Base-by-base conservation (phyloP, 2,888 invertebrate genomes). In the Drosophila hamatofila region DNA sequence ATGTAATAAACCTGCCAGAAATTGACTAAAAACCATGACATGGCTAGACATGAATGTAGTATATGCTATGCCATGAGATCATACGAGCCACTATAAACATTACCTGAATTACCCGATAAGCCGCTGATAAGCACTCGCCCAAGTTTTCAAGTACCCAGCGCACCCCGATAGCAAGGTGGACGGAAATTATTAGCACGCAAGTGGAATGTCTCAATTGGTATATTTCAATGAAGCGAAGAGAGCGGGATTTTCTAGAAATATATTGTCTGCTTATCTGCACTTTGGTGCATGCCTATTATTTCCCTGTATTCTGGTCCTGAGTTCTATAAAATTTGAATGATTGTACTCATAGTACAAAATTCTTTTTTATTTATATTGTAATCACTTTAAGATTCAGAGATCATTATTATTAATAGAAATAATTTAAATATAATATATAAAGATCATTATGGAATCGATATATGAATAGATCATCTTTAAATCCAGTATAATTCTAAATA, bases 21-120 rank as follows among this genome's bases (percentile, higher is more conserved):
- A 74, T 66, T 60, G 68, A 52, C 77, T 35, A 58, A 74, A 55
- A 74, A 83, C 66, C 74, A 77, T 83, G 83, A 83, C 88, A 70
- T 55, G 74, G 77, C 83, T 56, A 81, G 67, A 76, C 70, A 59
- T 30, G 30, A 30, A 49, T 48, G 46, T 25, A 48, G 46, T 25
- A 48, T 48, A 48, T 27, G 48, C 12, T 6, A 12, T 57, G 46
- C 33, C 55, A 62, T 80, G 68, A 62, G 67, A 77, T 80, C 80
- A 76, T 79, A 30, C 57, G 65, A 56, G 54, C 48, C 33, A 49
- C 46, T 54, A 80, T 67, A 72, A 77, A 77, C 72, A 65, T 41
- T 18, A 18, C 37, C 62, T 44, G 39, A 69, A 49, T 51, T 71
- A 58, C 73, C 66, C 74, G 77, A 77, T 77, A 77, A 80, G 59